Base-by-base conservation (phyloP, 2,797 vertebrate species). In the Paedocypris micromegethes region DNA sequence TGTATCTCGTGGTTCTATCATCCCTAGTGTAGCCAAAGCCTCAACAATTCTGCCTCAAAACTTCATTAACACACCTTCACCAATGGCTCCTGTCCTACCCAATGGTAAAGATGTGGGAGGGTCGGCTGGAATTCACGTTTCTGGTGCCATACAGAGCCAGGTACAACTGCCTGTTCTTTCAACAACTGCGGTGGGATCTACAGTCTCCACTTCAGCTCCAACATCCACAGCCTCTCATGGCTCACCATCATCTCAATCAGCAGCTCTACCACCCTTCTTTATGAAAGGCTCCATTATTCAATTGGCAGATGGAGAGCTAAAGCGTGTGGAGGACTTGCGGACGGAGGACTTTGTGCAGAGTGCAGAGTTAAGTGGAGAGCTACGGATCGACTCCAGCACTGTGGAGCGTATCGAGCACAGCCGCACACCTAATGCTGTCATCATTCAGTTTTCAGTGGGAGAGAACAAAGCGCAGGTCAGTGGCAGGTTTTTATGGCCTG, bases 341-440 rank as follows among this genome's bases (percentile, higher is more conserved):
- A 98, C 96, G 0, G 97, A 99, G 82, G 97, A 99, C 88, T 99
- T 99, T 89, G 95, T 99, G 70, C 96, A 98, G 88, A 99, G 97
- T 0, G 96, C 97, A 0, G 97, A 99, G 83, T 94, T 98, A 37
- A 99, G 97, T 90, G 92, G 83, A 0, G 96, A 98, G 80, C 90
- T 99, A 80, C 98, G 97, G 87, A 97, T 99, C 47, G 97, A 99
- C 90, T 95, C 89, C 73, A 98, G 96, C 90, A 99, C 97, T 0
- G 95, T 98, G 72, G 96, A 98, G 84, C 88, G 95, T 68, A 95
- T 98, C 5, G 95, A 96, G 68, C 91, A 88, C 57, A 92, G 95
- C 81, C 93, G 89, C 81, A 93, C 86, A 73, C 93, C 93, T 0
- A 94, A 96, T 68, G 92, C 93, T 46, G 96, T 95, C 0, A 85